Evolutionary conservation across 2,888 invertebrate species (phyloP).

Genomic region (Acronicta aceris): DNA sequence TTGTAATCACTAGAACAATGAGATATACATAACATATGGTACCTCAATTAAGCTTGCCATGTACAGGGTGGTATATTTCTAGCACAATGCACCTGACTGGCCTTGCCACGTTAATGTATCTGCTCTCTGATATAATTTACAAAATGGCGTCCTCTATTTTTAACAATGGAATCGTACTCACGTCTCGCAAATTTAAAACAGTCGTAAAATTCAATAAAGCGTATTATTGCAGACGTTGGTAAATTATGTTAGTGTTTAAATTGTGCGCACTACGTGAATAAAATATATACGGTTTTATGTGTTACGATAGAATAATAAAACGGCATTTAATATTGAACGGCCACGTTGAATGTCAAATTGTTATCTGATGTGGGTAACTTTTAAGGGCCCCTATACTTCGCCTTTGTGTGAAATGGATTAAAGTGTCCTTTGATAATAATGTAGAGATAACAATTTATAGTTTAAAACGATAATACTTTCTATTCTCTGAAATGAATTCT

Average conservation of each 20-base stretch:
- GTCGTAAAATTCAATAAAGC: constrained; percentile 64
- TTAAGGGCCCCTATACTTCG: constrained; percentile 12
- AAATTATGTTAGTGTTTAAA: constrained; percentile 61
- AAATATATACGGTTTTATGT: constrained; percentile 53
- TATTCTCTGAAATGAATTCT: constrained; percentile 7
- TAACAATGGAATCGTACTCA: constrained; percentile 57
- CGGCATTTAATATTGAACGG: constrained; percentile 33
- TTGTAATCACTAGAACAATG: too few relatives aligned
- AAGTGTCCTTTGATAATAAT: constrained; percentile 13
- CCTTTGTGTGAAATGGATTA: constrained; percentile 23
- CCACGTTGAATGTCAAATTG: constrained; percentile 26
- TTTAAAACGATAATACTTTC: constrained; percentile 2
- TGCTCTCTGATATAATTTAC: constrained; percentile 55
- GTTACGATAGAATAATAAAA: constrained; percentile 46
- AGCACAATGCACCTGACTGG: constrained; percentile 22
- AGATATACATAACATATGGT: not conserved
- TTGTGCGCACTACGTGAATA: constrained; percentile 51
- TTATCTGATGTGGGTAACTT: constrained; percentile 30
- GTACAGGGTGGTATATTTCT: constrained; percentile 19
- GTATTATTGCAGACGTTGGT: constrained; percentile 60
- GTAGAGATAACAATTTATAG: constrained; percentile 2
- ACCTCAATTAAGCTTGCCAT: constrained; percentile 18
- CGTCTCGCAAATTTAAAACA: constrained; percentile 56
- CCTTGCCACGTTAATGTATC: constrained; percentile 38
- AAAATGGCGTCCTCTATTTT: constrained; percentile 57